phyloP scores from a whole-genome alignment of 2,797 vertebrate genomes.

The Sebastiscus albofasciatus region DNA sequence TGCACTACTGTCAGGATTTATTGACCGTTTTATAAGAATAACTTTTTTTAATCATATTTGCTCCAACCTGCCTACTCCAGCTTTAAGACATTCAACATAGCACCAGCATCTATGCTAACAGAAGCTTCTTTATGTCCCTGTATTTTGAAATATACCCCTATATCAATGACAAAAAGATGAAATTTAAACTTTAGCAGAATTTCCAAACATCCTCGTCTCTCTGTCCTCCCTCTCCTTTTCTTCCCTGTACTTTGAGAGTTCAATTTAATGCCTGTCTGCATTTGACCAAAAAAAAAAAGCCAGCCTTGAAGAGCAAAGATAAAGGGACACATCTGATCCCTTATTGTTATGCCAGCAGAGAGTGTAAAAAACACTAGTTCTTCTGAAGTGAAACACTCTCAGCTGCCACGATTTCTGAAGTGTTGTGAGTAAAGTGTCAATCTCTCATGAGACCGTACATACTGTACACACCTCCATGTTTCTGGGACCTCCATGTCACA shows the following conservation, averaged over 20 bases:
- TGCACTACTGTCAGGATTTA: no score
- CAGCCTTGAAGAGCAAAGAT: constrained; percentile 53
- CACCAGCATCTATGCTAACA: neutral
- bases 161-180: neutral
- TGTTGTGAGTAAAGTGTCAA: constrained; percentile 11
- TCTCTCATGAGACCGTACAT: neutral
- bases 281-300: constrained; percentile 56
- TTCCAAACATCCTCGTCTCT: neutral
- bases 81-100: neutral
- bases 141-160: neutral
- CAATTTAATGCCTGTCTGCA: constrained; percentile 73
- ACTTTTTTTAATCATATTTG: no score
- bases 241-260: constrained; percentile 49
- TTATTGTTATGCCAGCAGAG: constrained; percentile 29
- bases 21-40: no score
- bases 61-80: no score
- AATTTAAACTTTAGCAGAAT: neutral
- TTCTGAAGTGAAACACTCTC: constrained; percentile 41
- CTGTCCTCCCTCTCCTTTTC: constrained; percentile 20
- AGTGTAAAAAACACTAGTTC: constrained; percentile 53
- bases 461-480: neutral
- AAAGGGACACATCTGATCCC: constrained; percentile 51
- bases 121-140: neutral
- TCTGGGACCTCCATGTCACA: neutral
- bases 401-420: constrained; percentile 14